Base-by-base conservation (phyloP, 2,888 invertebrate species). In the Agonopterix arenella region DNA sequence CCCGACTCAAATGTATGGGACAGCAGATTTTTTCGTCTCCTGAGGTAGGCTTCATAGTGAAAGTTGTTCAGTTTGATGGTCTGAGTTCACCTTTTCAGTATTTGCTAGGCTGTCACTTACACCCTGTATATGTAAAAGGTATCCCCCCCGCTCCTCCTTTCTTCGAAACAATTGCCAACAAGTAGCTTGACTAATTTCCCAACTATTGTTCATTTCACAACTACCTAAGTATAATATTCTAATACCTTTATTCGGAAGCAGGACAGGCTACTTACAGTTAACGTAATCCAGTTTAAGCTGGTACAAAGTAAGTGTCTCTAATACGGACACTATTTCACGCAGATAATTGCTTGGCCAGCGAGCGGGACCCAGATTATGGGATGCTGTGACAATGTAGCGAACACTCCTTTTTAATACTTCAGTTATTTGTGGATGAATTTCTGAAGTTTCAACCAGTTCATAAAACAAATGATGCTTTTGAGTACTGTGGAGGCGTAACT, bases 261-360 rank as follows among this genome's bases (percentile, higher is more conserved):
- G 58, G 60, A 66, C 66, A 65, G 67, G 74, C 76, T 76, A 82
- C 76, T 83, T 78, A 79, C 74, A 68, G 75, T 74, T 73, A 69
- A 66, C 66, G 69, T 84, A 80, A 85, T 81, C 84, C 77, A 56
- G 64, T 72, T 75, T 77, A 80, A 85, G 77, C 80, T 73, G 55
- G 73, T 71, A 77, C 80, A 70, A 79, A 80, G 80, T 84, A 82
- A 84, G 79, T 80, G 78, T 73, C 76, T 60, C 77, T 81, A 84
- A 83, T 81, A 76, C 79, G 64, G 70, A 66, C 80, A 80, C 79
- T 82, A 85, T 84, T 85, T 85, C 76, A 81, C 76, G 73, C 75
- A 81, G 84, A 84, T 86, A 85, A 86, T 85, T 86, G 83, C 78
- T 76, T 74, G 76, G 79, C 75, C 70, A 72, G 76, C 69, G 68